Evolutionary conservation across 1,140 invertebrate species (phyloP), one percentile per base, ranked within the genome.

Genomic region (Hylaeus volcanicus): DNA sequence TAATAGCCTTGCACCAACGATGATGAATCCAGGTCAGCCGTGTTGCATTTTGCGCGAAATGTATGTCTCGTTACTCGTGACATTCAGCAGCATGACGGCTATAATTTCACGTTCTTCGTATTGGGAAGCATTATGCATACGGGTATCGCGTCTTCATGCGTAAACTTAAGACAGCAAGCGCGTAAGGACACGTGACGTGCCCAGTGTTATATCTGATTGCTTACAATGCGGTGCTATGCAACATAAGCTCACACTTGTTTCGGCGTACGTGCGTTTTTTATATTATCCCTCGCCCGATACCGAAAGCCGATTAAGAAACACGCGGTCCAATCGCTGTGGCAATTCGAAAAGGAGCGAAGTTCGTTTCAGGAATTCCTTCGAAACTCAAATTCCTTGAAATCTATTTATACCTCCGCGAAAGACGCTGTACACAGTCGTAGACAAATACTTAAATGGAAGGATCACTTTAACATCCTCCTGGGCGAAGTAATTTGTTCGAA

Each of bases 1-100:
- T 55, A 11, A 82, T 61, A 60, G 74, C 69, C 58, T 58, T 73
- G 75, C 63, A 56, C 45, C 39, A 74, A n/a, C 26, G 61, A 75
- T 71, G 73, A 65, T 41, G 73, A 83, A 86, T 86, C 37, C 83
- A 56, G 85, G 84, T 86, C 80, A 86, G n/a, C 41, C 69, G 51
- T 64, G 74, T 69, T 70, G 64, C 51, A 82, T 81, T 85, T 76
- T 61, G 48, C 66, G 15, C 51, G 55, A 64, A n/a, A 51, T n/a
- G 14, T 66, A 37, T 45, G 48, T 64, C 70, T 64, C 69, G 71
- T 70, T 76, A 70, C 37, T 64, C 15, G 9, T 51, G 65, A 70
- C 39, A 74, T 65, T 64, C 64, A 58, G n/a, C 45, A 15, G 5
- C 39, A 55, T 4, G 45, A 68, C 45, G 15, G 75, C 4, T 37